Conservation (phyloP, 2,888 invertebrate species). For the Xanthostigma xanthostigma region DNA sequence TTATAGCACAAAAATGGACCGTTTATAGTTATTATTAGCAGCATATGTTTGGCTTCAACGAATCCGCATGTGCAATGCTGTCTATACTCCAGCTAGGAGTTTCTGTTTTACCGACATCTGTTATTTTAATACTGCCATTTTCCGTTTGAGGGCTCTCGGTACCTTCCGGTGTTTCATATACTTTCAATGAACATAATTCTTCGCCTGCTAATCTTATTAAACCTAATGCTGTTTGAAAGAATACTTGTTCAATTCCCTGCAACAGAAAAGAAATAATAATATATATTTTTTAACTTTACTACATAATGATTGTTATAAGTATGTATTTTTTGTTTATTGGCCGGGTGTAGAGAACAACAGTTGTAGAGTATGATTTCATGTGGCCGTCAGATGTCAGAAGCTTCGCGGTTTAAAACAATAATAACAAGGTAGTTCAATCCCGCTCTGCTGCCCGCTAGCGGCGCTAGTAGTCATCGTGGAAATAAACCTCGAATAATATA, state of each 20-base stretch:
- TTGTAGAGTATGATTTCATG: too few relatives aligned
- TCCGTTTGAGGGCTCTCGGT: conserved; percentile 26
- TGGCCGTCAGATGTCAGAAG: too few relatives aligned
- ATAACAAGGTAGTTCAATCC: too few relatives aligned
- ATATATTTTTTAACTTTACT: too few relatives aligned
- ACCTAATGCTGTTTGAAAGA: conserved; percentile 47
- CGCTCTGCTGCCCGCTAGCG: too few relatives aligned
- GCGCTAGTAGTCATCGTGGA: too few relatives aligned
- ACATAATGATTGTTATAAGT: too few relatives aligned
- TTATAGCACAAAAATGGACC: too few relatives aligned
- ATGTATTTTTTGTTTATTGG: too few relatives aligned
- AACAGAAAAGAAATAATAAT: conserved; percentile 7
- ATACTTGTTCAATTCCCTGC: conserved; percentile 59
- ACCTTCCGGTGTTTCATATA: conserved; percentile 33
- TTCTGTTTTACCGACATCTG: conserved; percentile 45
- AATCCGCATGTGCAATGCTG: conserved; percentile 51
- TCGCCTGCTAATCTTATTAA: conserved; percentile 39
- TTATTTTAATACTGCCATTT: conserved; percentile 28
- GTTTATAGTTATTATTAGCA: conserved; percentile 37
- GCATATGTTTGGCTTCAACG: conserved; percentile 42
- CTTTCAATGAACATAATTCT: conserved; percentile 34
- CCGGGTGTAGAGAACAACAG: too few relatives aligned
- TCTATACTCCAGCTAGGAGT: conserved; percentile 46
- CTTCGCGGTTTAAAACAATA: too few relatives aligned
- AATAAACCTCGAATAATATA: too few relatives aligned